Base-by-base conservation (phyloP, 2,797 vertebrate genomes). In the Myotis findleyi region DNA sequence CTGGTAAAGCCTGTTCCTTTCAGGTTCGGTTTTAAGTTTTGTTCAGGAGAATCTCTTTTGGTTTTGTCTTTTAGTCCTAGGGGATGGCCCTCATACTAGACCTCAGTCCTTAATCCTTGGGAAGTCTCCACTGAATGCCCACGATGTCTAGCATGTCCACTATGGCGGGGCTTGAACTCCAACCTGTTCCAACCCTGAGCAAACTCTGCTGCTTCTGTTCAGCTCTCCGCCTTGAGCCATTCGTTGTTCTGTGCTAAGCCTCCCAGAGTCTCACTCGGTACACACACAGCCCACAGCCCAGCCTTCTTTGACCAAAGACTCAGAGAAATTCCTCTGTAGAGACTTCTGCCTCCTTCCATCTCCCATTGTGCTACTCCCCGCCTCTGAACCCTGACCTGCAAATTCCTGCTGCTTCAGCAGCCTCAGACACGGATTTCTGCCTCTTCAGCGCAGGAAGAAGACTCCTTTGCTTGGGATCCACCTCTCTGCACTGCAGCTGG, bases 21-120 rank as follows among this genome's bases (percentile, higher is more conserved):
- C 66, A 71, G 73, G 76, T 38, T 88, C 64, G 53, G 77, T 53
- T 92, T 91, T 68, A 75, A 76, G 21, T 91, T 87, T 62, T 71
- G 10, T 89, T 49, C 72, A 36, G 71, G 5, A 18, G 41, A 47
- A 21, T 71, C 13, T 64, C 9, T 57, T 53, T 92, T 51, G 62
- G 23, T 71, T 51, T 82, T 76, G 71, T 69, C 69, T 82, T 82
- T 87, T 69, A 59, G n/a, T 82, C 30, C 51, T 62, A 18, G 33
- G 27, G 33, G 33, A 53, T 27, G 38, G 33, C 27, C 59, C 27
- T 30, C 7, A 30, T 30, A 27, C 12, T 14, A 30, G 59, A 12
- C 30, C 59, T 30, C 30, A 7, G 27, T 14, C 57, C 57, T 59
- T 59, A 13, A 30, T 27, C 25, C 57, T 83, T 33, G 7, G 53